Evolutionary conservation across 2,797 vertebrate species (phyloP).

Genomic region (Gephyroberyx darwinii): DNA sequence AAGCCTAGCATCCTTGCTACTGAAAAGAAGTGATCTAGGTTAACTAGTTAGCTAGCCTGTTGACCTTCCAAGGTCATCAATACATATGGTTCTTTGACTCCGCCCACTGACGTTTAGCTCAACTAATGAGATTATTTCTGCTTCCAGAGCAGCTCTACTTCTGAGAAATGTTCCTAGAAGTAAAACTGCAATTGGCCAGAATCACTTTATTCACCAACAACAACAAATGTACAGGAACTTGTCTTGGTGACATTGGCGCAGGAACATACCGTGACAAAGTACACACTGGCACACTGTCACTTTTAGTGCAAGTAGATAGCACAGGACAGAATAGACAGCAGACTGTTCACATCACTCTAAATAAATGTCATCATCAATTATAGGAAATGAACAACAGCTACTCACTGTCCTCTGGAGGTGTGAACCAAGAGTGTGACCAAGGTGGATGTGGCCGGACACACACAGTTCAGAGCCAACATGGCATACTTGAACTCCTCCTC

Average conservation of each 20-base stretch:
- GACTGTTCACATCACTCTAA: neutral
- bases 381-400: conserved; percentile 51
- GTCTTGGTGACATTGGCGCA: neutral
- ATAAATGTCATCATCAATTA: neutral
- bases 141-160: too few species aligned
- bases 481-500: conserved; percentile 99
- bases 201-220: neutral
- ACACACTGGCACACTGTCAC: neutral
- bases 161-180: too few species aligned
- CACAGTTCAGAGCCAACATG: conserved; percentile 97
- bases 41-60: too few species aligned
- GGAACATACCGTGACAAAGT: neutral
- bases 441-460: conserved; percentile 97
- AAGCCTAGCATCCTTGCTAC: too few species aligned
- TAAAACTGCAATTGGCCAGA: too few species aligned
- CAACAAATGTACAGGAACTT: neutral
- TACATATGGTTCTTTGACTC: too few species aligned
- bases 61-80: too few species aligned
- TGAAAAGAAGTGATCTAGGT: too few species aligned
- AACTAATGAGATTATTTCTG: too few species aligned
- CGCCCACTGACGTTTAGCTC: too few species aligned
- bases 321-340: too few species aligned
- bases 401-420: conserved; percentile 99
- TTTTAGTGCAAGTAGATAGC: neutral
- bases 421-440: conserved; percentile 97